phyloP scores from a whole-genome alignment of 1,140 invertebrate species.

The Lithobius niger region DNA sequence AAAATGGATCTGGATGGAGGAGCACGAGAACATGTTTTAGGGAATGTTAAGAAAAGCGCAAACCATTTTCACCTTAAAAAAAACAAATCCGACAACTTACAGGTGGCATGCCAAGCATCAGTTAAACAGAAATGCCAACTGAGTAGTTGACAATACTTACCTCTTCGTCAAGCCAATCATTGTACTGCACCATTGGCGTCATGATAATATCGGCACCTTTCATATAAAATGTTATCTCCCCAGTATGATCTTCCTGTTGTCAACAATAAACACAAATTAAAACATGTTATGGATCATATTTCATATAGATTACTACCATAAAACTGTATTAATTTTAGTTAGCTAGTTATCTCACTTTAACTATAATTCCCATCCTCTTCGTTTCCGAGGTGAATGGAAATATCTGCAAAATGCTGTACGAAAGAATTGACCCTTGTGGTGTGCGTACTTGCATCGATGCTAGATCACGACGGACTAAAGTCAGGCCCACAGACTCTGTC shows the following conservation, averaged over 20 bases:
- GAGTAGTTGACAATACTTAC: slow-evolving; percentile 18
- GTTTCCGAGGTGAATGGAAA: slow-evolving; percentile 98
- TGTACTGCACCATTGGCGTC: slow-evolving; percentile 80
- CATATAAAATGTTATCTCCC: slow-evolving; percentile 88
- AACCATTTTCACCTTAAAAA: too few species aligned
- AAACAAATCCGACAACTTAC: too few species aligned
- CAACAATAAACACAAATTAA: not conserved
- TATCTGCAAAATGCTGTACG: slow-evolving; percentile 82
- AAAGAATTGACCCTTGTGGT: slow-evolving; percentile 51
- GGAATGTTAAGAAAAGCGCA: too few species aligned
- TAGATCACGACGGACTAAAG: slow-evolving; percentile 55
- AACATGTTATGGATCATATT: too few species aligned
- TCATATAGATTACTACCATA: not conserved
- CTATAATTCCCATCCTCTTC: slow-evolving; percentile 98
- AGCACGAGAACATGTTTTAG: too few species aligned
- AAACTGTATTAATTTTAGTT: not conserved
- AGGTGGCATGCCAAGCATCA: too few species aligned
- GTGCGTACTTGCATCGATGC: slow-evolving; percentile 61
- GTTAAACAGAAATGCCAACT: not conserved
- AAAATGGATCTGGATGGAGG: too few species aligned
- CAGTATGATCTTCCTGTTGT: slow-evolving; percentile 53
- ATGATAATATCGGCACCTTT: slow-evolving; percentile 98
- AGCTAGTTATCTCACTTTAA: slow-evolving; percentile 68
- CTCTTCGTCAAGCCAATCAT: slow-evolving; percentile 92
- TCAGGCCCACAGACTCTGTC: slow-evolving; percentile 51